Base-by-base conservation (phyloP, 2,113 vertebrate genomes). In the Odocoileus hemionus region DNA sequence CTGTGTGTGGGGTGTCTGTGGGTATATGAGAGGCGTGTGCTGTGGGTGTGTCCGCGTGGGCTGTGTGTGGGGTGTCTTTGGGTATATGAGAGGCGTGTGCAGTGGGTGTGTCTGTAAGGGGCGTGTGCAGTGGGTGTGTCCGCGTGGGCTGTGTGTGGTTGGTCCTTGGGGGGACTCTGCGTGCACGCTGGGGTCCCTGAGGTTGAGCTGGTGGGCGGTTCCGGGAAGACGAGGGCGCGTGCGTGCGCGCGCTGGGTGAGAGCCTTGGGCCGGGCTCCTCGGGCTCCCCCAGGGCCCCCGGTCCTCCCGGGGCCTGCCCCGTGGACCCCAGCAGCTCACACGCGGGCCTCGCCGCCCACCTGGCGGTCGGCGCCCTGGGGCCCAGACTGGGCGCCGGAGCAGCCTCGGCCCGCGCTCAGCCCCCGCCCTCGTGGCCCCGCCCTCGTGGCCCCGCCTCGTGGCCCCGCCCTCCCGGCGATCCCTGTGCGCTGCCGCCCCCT, bases 371-470 rank as follows among this genome's bases (percentile, higher is more conserved):
- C 3, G 1, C 28, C 23, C 47, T 1, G 36, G 21, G 8, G 36
- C 26, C 39, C 30, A 3, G 74, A 28, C 76, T 19, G 26, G 16
- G 33, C 30, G 14, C 15, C 0, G 8, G 61, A 4, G 1, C 30
- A 30, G 3, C 3, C 39, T 39, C 39, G 39, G 0, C 3, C 3
- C 30, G 30, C 30, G 1, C 2, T 30, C 23, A 1, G 16, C 57
- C 4, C 1, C 0, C 36, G 6, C 80, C 57, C 25, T 10, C 17
- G 2, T 0, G 0, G 3, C 7, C 19, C 50, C 7, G 33, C 5
- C 52, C 21, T 47, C 3, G 2, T 0, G 0, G 3, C 7, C 19
- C 50, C 7, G 33, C 5, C 25, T 10, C 17, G 2, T 0, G 0
- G 3, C 7, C 19, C 50, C 7, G 33, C 5, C 52, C 21, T 47